Base-by-base conservation (phyloP, 2,888 invertebrate species). In the Conistra vaccinii region DNA sequence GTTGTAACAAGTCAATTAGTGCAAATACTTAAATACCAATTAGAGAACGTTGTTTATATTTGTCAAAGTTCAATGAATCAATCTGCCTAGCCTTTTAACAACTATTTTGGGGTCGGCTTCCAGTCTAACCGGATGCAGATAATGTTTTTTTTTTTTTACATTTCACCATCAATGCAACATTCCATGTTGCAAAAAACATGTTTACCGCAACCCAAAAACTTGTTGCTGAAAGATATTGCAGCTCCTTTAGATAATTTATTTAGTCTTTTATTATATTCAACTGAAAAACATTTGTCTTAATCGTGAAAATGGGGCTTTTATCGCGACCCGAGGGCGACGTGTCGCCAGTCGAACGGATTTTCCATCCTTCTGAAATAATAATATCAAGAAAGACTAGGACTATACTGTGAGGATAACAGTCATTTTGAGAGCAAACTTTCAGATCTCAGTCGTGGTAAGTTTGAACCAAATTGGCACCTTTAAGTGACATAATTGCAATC, bases 381-480 rank as follows among this genome's bases (percentile, higher is more conserved):
- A 23, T 63, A 7, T 12, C 29, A 35, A 55, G 9, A 12, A n/a
- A n/a, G n/a, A n/a, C n/a, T n/a, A n/a, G n/a, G n/a, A n/a, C n/a
- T n/a, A n/a, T n/a, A n/a, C n/a, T n/a, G n/a, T n/a, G 0, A 32
- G 17, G 0, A 32, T 4, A 73, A 42, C 2, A 6, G 29, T 14
- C 4, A 20, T 39, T 48, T 48, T 17, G 23, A 45, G 26, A 45
- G 7, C 26, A 35, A 57, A 45, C 23, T 45, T 29, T 29, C 6
- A 42, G n/a, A 71, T 29, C 7, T 70, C 7, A 74, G 26, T 39
- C 10, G 39, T 14, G 42, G 1, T 6, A 51, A 57, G 17, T 51
- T 60, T 51, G 17, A 1, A 29, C 73, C 57, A 51, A 80, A 58
- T 45, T 35, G 58, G n/a, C 58, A 65, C 63, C 26, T 73, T 6